These are phyloP conservation scores for Dallia pectoralis DNA, from an alignment of 2,797 vertebrate genomes.

Conservation along the genomic window DNA sequence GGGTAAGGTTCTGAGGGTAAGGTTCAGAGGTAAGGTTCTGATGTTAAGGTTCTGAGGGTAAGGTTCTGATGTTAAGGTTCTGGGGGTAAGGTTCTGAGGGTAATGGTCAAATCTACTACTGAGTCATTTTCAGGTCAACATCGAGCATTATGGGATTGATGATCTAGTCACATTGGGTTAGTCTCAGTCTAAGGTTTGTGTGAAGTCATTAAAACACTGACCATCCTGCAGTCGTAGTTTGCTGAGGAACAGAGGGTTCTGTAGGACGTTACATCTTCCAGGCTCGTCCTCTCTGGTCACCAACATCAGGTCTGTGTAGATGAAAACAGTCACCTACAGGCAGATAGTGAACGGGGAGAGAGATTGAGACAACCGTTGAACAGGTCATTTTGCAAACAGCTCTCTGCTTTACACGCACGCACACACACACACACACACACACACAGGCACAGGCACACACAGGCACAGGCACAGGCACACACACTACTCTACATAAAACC, in stretches of 20 bases:
- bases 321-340: slow-evolving; percentile 86
- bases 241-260: slow-evolving; percentile 89
- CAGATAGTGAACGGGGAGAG: background rate
- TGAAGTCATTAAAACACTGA: slow-evolving; percentile 56
- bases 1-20: too few species aligned
- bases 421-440: background rate
- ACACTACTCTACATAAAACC: slow-evolving; percentile 4
- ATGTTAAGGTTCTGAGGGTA: too few species aligned
- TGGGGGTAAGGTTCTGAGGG: too few species aligned
- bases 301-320: slow-evolving; percentile 91
- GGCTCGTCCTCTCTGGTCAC: slow-evolving; percentile 92
- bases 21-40: too few species aligned
- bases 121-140: background rate
- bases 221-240: slow-evolving; percentile 89
- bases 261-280: slow-evolving; percentile 87
- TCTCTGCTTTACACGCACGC: background rate
- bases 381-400: too few species aligned
- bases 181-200: background rate
- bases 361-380: background rate
- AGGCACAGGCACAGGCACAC: slow-evolving; percentile 4
- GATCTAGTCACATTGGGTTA: background rate
- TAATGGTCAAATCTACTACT: background rate
- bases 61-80: too few species aligned
- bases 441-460: background rate
- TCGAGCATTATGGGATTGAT: background rate